Conservation (phyloP, 2,888 invertebrate species). For the Ramazzottius varieornatus region DNA sequence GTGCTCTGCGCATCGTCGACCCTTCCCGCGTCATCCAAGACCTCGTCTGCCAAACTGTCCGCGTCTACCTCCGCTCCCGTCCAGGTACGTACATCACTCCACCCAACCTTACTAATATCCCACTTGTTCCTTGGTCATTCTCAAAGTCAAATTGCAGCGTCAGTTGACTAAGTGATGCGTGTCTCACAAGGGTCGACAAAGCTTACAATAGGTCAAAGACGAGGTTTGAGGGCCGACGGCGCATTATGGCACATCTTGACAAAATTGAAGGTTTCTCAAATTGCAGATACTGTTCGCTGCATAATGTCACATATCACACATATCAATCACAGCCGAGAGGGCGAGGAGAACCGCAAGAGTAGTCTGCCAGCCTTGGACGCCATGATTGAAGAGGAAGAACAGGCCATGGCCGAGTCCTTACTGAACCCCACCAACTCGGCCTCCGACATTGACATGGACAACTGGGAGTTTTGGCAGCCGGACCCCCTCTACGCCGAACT, state of each 20-base stretch:
- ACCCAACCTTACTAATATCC: too few relatives aligned
- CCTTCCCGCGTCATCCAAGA: constrained; percentile 1
- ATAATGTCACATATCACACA: neutral
- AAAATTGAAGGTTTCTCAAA: too few relatives aligned
- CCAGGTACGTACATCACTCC: too few relatives aligned
- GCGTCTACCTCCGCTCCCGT: constrained; percentile 1
- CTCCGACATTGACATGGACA: neutral
- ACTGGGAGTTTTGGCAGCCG: neutral
- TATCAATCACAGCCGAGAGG: neutral
- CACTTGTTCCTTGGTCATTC: too few relatives aligned
- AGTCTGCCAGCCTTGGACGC: neutral
- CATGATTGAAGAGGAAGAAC: constrained; percentile 2
- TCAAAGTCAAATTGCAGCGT: too few relatives aligned
- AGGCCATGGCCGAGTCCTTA: neutral
- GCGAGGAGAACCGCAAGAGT: neutral
- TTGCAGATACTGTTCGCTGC: neutral
- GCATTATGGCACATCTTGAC: too few relatives aligned
- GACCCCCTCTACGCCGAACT: neutral
- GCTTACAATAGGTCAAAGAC: too few relatives aligned
- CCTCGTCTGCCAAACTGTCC: neutral
- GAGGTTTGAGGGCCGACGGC: too few relatives aligned
- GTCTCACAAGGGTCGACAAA: too few relatives aligned
- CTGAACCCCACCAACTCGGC: neutral
- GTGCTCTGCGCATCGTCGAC: neutral
- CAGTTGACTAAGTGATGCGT: too few relatives aligned